Evolutionary conservation across 2,113 vertebrate genomes (phyloP).

Genomic region (Rattus rattus): DNA sequence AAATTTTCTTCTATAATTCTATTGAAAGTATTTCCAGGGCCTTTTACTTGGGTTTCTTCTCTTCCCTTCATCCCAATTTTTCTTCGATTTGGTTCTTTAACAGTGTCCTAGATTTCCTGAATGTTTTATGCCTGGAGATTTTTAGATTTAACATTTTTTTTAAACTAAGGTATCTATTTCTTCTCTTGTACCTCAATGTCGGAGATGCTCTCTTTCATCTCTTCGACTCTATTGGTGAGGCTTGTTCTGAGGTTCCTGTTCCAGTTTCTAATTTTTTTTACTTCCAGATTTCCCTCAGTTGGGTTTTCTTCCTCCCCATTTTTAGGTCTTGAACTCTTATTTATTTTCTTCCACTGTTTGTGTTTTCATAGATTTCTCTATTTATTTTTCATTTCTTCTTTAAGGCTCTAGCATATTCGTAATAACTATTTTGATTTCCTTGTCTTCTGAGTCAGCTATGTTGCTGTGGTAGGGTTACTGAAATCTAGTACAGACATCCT

Average conservation of each 20-base stretch:
- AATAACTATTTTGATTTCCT: background rate
- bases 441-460: background rate
- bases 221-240: background rate
- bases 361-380: background rate
- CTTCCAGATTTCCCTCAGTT: background rate
- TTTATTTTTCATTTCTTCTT: background rate
- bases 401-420: background rate
- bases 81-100: background rate
- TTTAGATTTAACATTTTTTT: background rate
- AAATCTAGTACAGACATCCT: background rate
- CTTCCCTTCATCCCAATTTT: background rate
- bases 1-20: background rate
- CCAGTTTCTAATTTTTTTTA: background rate
- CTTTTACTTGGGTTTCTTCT: background rate
- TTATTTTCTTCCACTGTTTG: background rate
- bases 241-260: background rate
- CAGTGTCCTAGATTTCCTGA: background rate
- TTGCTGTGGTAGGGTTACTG: background rate
- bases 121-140: background rate
- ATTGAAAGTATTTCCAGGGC: background rate
- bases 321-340: background rate
- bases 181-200: background rate
- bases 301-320: background rate
- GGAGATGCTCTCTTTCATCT: background rate
- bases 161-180: background rate